Evolutionary conservation across 92 coral and sea anemone species (phyloP), one percentile per base, ranked within the genome.

Genomic region (Paragorgia papillata): DNA sequence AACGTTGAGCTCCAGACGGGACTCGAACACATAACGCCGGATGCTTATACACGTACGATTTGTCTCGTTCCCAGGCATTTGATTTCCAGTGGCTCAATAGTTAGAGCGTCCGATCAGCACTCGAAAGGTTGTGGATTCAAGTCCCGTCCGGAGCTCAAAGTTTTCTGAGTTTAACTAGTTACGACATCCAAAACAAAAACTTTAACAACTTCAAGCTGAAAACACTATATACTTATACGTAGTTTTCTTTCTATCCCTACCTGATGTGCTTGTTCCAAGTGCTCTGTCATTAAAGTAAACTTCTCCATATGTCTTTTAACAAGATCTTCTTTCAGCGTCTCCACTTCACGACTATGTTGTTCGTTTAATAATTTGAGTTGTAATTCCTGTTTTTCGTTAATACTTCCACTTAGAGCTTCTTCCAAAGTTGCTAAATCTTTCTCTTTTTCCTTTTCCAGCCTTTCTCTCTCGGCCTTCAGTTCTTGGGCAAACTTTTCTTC

Each of bases 281-380:
- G 89, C 18, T 89, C 91, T 9, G 97, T 86, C 99, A 95, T 95
- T 60, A 87, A 96, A 12, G 95, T 81, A 58, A 95, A 95, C 86
- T 95, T 95, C 63, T 89, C 92, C 99, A 95, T 89, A 74, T 95
- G 99, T 32, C 95, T 92, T 37, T 85, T 86, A 76, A 95, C 99
- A 81, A 95, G 89, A 46, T 95, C 95, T 57, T 87, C 89, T 22
- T 94, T 86, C 58, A 88, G 89, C 21, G 88, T 80, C 81, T 91
- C 97, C 61, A 95, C 86, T 82, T 95, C 97, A 34, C 83, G 89
- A 60, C 90, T 93, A 34, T 95, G 95, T 53, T 95, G 97, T 64
- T 95, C 99, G 65, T 91, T 88, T 80, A 91, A 74, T 88, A 89
- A 84, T 84, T 83, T 84, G 60, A 92, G 67, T 66, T 92, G 97